These are phyloP conservation scores for Scaeva pyrastri DNA, from an alignment of 2,888 invertebrate genomes.

Conservation along the genomic window DNA sequence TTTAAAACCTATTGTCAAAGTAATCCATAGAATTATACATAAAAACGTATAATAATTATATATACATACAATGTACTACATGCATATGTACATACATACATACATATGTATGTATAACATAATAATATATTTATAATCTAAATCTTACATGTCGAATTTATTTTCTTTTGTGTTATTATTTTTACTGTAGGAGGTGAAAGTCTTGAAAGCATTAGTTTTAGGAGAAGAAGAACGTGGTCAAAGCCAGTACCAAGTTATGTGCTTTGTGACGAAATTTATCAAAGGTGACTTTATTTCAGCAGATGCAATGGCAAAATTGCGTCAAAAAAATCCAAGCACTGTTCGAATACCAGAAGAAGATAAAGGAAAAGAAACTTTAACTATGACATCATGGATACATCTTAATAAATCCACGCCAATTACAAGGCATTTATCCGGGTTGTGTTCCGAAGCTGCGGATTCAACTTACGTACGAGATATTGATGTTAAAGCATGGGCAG, in stretches of 20 bases:
- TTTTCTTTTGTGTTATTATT: conserved; percentile 7
- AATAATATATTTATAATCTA: too few species aligned
- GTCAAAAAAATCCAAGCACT: conserved; percentile 95
- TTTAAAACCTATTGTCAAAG: too few species aligned
- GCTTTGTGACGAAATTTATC: conserved; percentile 94
- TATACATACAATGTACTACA: too few species aligned
- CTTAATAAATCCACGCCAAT: conserved; percentile 88
- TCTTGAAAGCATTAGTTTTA: conserved; percentile 93
- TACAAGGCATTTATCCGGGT: conserved; percentile 89
- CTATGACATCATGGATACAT: conserved; percentile 93
- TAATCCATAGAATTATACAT: too few species aligned
- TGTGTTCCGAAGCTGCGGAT: conserved; percentile 91
- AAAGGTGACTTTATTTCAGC: conserved; percentile 98
- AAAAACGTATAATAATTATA: too few species aligned
- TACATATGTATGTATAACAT: too few species aligned
- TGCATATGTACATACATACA: too few species aligned
- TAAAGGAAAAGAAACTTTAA: conserved; percentile 91
- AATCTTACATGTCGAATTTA: too few species aligned
- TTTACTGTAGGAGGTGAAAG: conserved; percentile 92
- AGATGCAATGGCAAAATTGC: conserved; percentile 97
- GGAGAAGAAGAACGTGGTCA: conserved; percentile 97
- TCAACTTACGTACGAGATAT: conserved; percentile 91
- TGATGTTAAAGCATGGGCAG: conserved; percentile 92
- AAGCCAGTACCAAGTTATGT: conserved; percentile 94
- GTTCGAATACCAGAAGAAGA: conserved; percentile 96